A percentile compares a stretch with the other conserved stretches of the same genome.
Conservation (phyloP, 2,888 invertebrate species). For the Tipula lateralis region DNA sequence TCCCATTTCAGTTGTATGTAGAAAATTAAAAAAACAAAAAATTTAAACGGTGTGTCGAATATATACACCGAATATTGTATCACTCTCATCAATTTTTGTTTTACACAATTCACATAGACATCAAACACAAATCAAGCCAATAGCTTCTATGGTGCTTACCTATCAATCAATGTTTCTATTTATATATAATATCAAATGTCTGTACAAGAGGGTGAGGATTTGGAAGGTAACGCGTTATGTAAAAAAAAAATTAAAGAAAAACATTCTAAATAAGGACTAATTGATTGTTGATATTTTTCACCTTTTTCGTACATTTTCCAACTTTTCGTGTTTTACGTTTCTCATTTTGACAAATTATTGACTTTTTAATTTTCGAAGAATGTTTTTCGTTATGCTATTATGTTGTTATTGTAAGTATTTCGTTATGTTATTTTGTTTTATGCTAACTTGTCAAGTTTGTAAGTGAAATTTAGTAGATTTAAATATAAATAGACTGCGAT, state of each 20-base stretch:
- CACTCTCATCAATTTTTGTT: background rate
- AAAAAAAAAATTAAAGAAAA: background rate
- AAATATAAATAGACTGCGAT: background rate
- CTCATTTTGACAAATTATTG: slow-evolving; percentile 6
- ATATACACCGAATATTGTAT: too few species aligned
- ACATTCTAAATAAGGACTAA: background rate
- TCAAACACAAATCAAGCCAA: slow-evolving; percentile 13
- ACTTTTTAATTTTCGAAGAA: background rate
- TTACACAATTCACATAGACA: slow-evolving; percentile 2
- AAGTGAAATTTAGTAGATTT: slow-evolving; percentile 1
- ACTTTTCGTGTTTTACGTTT: background rate
- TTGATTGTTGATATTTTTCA: slow-evolving; percentile 11
- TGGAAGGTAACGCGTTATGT: background rate
- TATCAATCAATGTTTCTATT: background rate
- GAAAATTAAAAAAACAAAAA: background rate
- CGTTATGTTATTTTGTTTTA: background rate
- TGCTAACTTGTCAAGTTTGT: background rate
- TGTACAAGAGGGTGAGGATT: background rate
- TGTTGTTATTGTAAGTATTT: background rate
- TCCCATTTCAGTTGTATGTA: background rate
- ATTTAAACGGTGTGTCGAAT: background rate
- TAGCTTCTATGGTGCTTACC: background rate
- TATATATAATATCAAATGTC: background rate
- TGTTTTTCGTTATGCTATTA: background rate
- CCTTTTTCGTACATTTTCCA: background rate